Evolutionary conservation across 2,113 vertebrate species (phyloP).

Genomic region (Lathamus discolor): DNA sequence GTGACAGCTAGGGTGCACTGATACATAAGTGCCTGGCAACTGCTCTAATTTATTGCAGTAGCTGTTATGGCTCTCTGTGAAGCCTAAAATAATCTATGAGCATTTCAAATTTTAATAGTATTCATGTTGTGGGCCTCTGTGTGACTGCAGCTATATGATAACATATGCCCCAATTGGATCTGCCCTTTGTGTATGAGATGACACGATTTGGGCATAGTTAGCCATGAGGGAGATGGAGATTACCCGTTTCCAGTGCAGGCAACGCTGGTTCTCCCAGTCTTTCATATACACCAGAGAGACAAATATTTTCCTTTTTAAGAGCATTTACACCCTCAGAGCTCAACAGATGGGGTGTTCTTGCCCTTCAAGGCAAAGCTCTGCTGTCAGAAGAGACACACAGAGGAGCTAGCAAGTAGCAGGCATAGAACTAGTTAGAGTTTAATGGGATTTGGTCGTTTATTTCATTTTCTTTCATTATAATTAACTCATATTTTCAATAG

Average conservation of each 20-base stretch:
- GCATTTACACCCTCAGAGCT: constrained; percentile 5
- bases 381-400: background rate
- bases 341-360: constrained; percentile 36
- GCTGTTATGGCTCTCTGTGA: constrained; percentile 46
- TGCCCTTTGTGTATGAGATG: constrained; percentile 45
- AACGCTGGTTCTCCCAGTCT: background rate
- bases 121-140: constrained; percentile 56
- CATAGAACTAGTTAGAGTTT: background rate
- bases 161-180: constrained; percentile 38
- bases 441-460: constrained; percentile 12
- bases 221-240: constrained; percentile 47
- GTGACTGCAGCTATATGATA: constrained; percentile 49
- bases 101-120: constrained; percentile 42
- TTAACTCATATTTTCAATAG: background rate
- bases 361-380: constrained; percentile 36
- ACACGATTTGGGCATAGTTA: constrained; percentile 38
- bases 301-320: constrained; percentile 4
- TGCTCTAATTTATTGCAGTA: constrained; percentile 50
- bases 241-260: constrained; percentile 17
- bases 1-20: constrained; percentile 62
- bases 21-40: constrained; percentile 54
- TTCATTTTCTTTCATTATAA: background rate
- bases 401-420: background rate
- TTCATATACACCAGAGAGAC: background rate
- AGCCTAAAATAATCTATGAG: constrained; percentile 61